Evolutionary conservation across 1,140 invertebrate genomes (phyloP), one percentile per base, ranked within the genome.

Genomic region (Lucilia sericata): DNA sequence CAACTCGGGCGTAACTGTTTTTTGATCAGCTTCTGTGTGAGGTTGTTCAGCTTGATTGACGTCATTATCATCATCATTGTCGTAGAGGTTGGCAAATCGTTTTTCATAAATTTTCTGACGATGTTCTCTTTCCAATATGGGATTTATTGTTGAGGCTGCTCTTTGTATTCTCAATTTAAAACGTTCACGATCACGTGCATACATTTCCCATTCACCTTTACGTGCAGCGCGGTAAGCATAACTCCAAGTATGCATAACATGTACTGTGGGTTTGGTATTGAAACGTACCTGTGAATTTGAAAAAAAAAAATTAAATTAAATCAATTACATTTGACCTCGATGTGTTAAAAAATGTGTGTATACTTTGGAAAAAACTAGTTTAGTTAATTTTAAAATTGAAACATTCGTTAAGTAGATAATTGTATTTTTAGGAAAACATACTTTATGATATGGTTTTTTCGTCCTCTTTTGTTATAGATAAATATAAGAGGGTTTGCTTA

Each of bases 171-270:
- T 90, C 8, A 87, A 86, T 51, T 90, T 91, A 87, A 95, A 95
- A 84, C 94, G 89, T 13, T 88, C 91, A 34, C 93, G 90, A 86
- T 95, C 94, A 14, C 93, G 90, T 1, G 92, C 94, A 84, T 92
- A 91, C 86, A 92, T 87, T 87, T 95, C 94, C 94, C 94, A 95
- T n/a, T 84, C 83, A 30, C 94, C 94, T 87, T 92, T 93, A 49
- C 94, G 90, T 14, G 94, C 94, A 55, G 92, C 91, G 82, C 93
- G 91, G 87, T 95, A 94, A 5, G 94, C 94, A 86, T 90, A 94
- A 83, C 93, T 90, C 94, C 94, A 95, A 60, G 92, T 87, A 4
- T 93, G 86, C 92, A 95, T 94, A 1, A 88, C 88, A 86, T 94
- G 93, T 49, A 95, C 88, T 85, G 87, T 89, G 25, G 90, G 92